A percentile compares a stretch with the other conserved stretches of the same genome.
phyloP scores from a whole-genome alignment of 2,888 invertebrate genomes.

The Cryptophagus acutangulus region DNA sequence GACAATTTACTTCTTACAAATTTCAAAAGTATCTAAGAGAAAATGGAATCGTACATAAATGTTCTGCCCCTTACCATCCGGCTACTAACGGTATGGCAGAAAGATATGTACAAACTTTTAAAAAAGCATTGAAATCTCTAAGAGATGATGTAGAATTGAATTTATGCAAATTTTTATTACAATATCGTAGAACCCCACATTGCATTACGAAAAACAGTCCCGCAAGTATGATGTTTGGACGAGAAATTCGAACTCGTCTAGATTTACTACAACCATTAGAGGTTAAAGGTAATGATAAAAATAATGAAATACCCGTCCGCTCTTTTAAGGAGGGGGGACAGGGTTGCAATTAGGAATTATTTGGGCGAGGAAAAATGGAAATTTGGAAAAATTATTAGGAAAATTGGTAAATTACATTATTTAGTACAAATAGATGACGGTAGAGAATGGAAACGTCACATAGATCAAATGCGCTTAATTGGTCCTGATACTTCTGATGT shows the following conservation, averaged over 20 bases:
- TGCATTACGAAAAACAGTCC: conserved; percentile 23
- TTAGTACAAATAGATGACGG: background rate
- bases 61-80: conserved; percentile 22
- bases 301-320: too few relatives aligned
- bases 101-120: conserved; percentile 28
- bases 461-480: background rate
- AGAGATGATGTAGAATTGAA: conserved; percentile 1
- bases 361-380: background rate
- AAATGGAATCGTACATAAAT: conserved; percentile 20
- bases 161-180: conserved; percentile 10
- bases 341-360: background rate
- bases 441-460: background rate
- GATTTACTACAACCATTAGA: conserved; percentile 17
- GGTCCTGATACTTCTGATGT: background rate
- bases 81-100: conserved; percentile 30
- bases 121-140: conserved; percentile 12
- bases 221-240: conserved; percentile 21
- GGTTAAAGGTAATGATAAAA: background rate
- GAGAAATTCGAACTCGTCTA: conserved; percentile 20
- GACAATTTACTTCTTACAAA: conserved; percentile 13
- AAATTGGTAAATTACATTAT: background rate
- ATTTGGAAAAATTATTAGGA: background rate
- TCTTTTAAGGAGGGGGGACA: too few relatives aligned
- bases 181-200: conserved; percentile 18
- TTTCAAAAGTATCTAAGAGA: conserved; percentile 17